Percentiles rank a stretch among this genome's conserved stretches.
phyloP scores from a whole-genome alignment of 2,888 invertebrate species.

The Parochlus steinenii region DNA sequence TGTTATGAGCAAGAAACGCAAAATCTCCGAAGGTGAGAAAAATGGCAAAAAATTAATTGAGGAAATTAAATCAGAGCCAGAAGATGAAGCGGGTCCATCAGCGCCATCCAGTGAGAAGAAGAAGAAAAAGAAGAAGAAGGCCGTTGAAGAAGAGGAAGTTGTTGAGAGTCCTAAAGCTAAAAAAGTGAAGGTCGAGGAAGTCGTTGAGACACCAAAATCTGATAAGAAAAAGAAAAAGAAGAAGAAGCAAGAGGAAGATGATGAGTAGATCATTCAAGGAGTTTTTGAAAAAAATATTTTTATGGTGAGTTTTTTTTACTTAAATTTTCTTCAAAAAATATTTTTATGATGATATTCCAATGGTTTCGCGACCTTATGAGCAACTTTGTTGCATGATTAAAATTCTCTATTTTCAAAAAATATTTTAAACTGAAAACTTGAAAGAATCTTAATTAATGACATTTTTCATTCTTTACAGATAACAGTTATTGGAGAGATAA shows the following conservation, averaged over 20 bases:
- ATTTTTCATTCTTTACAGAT: too few species aligned
- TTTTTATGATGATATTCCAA: slow-evolving; percentile 8
- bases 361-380: slow-evolving; percentile 14
- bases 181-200: slow-evolving; percentile 23
- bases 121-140: slow-evolving; percentile 26
- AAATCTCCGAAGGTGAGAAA: slow-evolving; percentile 34
- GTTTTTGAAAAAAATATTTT: not conserved
- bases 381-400: slow-evolving; percentile 4
- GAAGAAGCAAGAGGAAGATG: slow-evolving; percentile 34
- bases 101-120: slow-evolving; percentile 23
- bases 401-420: slow-evolving; percentile 4
- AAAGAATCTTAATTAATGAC: too few species aligned
- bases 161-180: slow-evolving; percentile 23
- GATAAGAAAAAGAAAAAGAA: slow-evolving; percentile 39
- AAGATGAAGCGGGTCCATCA: slow-evolving; percentile 18
- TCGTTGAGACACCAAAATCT: slow-evolving; percentile 23
- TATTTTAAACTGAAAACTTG: slow-evolving; percentile 9
- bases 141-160: slow-evolving; percentile 15
- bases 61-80: slow-evolving; percentile 17
- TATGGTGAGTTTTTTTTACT: slow-evolving; percentile 10
- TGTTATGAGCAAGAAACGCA: slow-evolving; percentile 33
- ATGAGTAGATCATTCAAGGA: slow-evolving; percentile 15
- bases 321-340: slow-evolving; percentile 10
- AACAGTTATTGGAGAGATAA: too few species aligned
- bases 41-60: slow-evolving; percentile 17